Evolutionary conservation across 2,113 vertebrate genomes (phyloP), one percentile per base, ranked within the genome.

Genomic region (Uria aalge): DNA sequence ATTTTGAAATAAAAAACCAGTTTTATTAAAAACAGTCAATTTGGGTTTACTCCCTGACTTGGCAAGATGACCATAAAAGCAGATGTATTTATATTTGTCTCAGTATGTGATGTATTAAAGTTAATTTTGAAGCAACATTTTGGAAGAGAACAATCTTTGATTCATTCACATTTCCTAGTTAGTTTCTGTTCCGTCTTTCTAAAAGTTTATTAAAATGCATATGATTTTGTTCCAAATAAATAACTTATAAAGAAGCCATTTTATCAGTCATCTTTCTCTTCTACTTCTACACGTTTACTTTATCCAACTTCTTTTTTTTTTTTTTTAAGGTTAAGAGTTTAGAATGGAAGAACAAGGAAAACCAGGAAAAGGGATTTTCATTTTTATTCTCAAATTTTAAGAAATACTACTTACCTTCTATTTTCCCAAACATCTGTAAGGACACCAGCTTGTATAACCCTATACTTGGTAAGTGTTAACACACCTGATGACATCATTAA

Each of bases 281-380:
- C 18, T 72, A 34, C 21, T 93, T 90, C 13, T 20, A 60, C 34
- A 43, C 86, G 29, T 6, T 91, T 67, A 62, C 24, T 92, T 93
- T 84, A 50, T 72, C 29, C 13, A 68, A 85, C 57, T 60, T 81
- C 4, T 90, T 90, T 83, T 40, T 40, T 38, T 38, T 74, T 89
- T 38, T 74, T 89, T 77, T 94, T 81, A 98, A 99, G 99, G 99
- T 99, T 72, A 99, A 99, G 96, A 99, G 99, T 98, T 99, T 99
- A 88, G 99, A 99, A 98, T 99, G 99, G 99, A 99, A 99, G 94
- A 99, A 99, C 97, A 99, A 99, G 97, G 99, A 99, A 97, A 99
- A 99, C 95, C 99, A 99, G 88, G 99, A 99, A 97, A 99, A 98
- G 87, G 99, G 99, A 97, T 99, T 99, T 97, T 99, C 99, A 83